A percentile compares a stretch with the other conserved stretches of the same genome.
Evolutionary conservation across 2,113 vertebrate species (phyloP).

Genomic region (Rhinopomastus cyanomelas): DNA sequence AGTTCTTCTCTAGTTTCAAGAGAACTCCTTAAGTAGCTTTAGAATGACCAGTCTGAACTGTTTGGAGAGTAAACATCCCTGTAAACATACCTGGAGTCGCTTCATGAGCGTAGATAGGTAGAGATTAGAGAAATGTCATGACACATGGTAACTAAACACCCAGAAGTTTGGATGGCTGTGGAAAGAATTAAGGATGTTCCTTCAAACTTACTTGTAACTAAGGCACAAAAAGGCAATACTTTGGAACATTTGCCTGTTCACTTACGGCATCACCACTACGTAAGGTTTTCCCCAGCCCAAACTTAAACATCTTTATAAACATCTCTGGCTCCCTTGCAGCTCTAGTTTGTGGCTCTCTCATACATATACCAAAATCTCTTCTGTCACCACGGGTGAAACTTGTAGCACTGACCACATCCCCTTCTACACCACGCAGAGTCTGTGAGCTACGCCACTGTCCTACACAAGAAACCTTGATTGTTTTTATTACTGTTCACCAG

Average conservation of each 20-base stretch:
- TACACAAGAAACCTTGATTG: background rate
- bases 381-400: background rate
- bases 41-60: background rate
- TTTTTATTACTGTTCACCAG: background rate
- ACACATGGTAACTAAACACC: background rate
- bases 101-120: background rate
- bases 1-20: background rate
- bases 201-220: background rate
- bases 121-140: slow-evolving; percentile 13
- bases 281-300: background rate
- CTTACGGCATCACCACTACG: background rate
- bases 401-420: background rate
- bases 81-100: slow-evolving; percentile 13
- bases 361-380: background rate
- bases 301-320: background rate
- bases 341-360: background rate
- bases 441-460: background rate
- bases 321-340: background rate
- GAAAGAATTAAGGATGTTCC: background rate
- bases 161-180: background rate
- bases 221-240: background rate
- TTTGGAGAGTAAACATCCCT: slow-evolving; percentile 56
- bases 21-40: slow-evolving; percentile 18
- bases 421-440: background rate
- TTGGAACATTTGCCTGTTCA: background rate